Conservation (phyloP, 2,113 vertebrate species). For the Castor canadensis region DNA sequence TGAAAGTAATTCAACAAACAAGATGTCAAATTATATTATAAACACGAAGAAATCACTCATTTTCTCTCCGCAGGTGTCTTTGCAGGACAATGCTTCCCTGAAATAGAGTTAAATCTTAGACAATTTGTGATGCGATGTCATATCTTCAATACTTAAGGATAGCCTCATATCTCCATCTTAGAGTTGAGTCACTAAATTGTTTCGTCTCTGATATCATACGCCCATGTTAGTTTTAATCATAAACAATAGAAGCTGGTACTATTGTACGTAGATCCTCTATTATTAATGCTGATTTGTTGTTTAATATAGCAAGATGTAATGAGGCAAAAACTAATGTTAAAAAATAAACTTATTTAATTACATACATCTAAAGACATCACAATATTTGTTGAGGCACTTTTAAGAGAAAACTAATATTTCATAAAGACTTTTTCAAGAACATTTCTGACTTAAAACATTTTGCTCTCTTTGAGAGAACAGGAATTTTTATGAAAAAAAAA, state of each 20-base stretch:
- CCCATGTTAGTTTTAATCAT: neutral
- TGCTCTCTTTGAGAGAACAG: neutral
- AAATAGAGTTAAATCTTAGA: neutral
- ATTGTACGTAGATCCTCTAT: neutral
- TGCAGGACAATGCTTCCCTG: neutral
- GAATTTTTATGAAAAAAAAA: neutral
- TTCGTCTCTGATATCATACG: neutral
- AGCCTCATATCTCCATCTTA: neutral
- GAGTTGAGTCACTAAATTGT: neutral
- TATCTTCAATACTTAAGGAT: neutral
- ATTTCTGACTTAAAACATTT: neutral
- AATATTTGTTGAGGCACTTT: neutral
- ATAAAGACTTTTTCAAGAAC: neutral
- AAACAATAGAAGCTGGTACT: neutral
- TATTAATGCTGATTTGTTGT: neutral
- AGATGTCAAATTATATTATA: no score
- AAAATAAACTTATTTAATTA: neutral
- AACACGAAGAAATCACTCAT: neutral
- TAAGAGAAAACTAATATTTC: neutral
- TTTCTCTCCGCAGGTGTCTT: neutral
- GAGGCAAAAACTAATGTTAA: neutral
- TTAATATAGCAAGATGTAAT: neutral
- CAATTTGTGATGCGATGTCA: neutral
- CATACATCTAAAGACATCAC: neutral
- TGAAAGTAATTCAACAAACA: no score